Evolutionary conservation across 2,113 vertebrate genomes (phyloP).

Genomic region (Pluvianellus socialis): DNA sequence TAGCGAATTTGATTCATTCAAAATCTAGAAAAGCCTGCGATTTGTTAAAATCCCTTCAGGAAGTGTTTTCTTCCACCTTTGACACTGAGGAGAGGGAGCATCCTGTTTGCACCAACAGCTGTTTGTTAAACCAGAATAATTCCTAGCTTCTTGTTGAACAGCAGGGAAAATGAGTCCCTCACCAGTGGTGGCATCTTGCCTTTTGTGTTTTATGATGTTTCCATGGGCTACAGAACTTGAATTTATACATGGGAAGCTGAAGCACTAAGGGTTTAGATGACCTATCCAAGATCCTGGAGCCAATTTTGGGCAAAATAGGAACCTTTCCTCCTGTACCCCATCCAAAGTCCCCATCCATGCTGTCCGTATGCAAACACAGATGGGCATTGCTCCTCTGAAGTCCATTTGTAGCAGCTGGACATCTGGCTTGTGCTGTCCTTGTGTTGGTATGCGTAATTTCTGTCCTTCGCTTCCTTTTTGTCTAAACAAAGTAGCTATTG

Average conservation of each 20-base stretch:
- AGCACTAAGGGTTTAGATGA: not conserved
- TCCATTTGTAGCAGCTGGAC: not conserved
- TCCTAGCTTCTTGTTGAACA: not conserved
- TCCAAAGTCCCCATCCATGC: not conserved
- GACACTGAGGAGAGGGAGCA: not conserved
- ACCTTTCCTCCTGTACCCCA: not conserved
- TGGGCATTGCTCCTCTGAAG: not conserved
- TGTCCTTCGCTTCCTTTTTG: not conserved
- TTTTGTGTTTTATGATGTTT: not conserved
- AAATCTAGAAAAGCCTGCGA: not conserved
- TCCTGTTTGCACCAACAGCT: not conserved
- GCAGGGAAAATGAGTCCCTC: not conserved
- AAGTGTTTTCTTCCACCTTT: not conserved
- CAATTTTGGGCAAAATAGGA: not conserved
- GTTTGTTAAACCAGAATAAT: not conserved
- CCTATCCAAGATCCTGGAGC: not conserved
- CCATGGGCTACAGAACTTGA: not conserved
- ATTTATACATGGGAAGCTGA: not conserved
- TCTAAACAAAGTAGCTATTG: slow-evolving; percentile 4
- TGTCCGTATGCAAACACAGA: not conserved
- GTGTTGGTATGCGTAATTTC: not conserved
- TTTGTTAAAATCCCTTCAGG: not conserved
- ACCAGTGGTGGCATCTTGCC: not conserved
- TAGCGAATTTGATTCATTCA: not conserved
- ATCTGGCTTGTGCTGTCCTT: not conserved